phyloP scores from a whole-genome alignment of 1,140 invertebrate genomes.

The Halyomorpha halys region DNA sequence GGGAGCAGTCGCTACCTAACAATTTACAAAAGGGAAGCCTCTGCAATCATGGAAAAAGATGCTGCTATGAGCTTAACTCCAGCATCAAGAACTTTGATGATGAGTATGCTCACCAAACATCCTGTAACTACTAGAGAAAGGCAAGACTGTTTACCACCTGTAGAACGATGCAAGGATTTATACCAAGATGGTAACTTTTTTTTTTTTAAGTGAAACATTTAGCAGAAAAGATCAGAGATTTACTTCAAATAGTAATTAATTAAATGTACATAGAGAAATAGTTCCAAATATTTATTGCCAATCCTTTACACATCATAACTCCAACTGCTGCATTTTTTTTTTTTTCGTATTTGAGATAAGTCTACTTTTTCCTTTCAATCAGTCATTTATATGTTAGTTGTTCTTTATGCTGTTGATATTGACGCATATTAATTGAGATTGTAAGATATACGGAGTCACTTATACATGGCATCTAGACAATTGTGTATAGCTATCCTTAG shows the following conservation, averaged over 20 bases:
- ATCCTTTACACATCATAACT: too few species aligned
- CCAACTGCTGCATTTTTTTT: too few species aligned
- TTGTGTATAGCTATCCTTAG: too few species aligned
- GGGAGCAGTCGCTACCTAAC: conserved; percentile 58
- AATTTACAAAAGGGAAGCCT: conserved; percentile 61
- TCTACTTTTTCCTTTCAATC: too few species aligned
- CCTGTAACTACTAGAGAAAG: conserved; percentile 61
- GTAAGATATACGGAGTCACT: too few species aligned
- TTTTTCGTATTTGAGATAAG: too few species aligned
- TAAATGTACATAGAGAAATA: background rate
- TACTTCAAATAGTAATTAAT: background rate
- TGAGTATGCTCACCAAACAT: conserved; percentile 49
- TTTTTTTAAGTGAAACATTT: background rate
- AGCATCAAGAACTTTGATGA: conserved; percentile 49
- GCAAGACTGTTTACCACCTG: conserved; percentile 49
- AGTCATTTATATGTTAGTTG: too few species aligned
- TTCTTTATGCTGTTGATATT: too few species aligned
- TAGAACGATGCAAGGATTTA: conserved; percentile 36
- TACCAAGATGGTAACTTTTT: conserved; percentile 23
- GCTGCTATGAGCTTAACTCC: conserved; percentile 55
- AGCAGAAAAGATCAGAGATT: background rate
- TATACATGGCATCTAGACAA: too few species aligned
- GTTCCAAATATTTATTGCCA: background rate
- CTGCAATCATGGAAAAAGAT: conserved; percentile 56
- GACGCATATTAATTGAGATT: too few species aligned